Evolutionary conservation across 2,888 invertebrate species (phyloP).

Genomic region (Spatulosminthurus flaviceps): DNA sequence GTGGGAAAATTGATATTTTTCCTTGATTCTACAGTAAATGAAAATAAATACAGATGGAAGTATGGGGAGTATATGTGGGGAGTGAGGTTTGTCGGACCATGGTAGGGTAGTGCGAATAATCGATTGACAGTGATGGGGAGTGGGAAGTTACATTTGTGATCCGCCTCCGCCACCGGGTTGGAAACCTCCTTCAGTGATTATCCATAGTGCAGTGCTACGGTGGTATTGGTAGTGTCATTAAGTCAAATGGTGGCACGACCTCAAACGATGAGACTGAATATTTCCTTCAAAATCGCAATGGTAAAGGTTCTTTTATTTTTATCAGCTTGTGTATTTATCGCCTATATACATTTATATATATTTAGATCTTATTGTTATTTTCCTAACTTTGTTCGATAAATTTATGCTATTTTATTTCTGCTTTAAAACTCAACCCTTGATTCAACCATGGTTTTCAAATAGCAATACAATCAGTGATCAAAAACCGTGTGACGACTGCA

Average conservation of each 20-base stretch:
- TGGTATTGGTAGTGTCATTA: not conserved
- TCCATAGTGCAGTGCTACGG: slow-evolving; percentile 7
- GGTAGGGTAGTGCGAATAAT: slow-evolving; percentile 73
- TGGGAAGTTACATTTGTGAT: slow-evolving; percentile 78
- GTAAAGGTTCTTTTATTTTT: no score
- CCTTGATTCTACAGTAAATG: no score
- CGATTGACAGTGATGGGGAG: slow-evolving; percentile 80
- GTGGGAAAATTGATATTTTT: no score
- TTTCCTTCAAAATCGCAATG: slow-evolving; percentile 57
- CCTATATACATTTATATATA: no score
- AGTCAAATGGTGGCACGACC: slow-evolving; percentile 39
- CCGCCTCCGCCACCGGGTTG: slow-evolving; percentile 63
- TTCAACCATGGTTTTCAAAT: no score
- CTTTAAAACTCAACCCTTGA: no score
- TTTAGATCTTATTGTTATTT: no score
- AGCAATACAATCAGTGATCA: no score
- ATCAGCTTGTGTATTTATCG: no score
- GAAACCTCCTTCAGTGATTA: slow-evolving; percentile 54
- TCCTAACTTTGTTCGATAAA: no score
- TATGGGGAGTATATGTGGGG: not conserved
- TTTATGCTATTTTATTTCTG: no score
- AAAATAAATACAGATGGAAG: not conserved
- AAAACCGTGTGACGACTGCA: no score
- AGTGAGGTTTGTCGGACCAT: slow-evolving; percentile 49
- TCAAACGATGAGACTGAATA: slow-evolving; percentile 60